phyloP scores from a whole-genome alignment of 2,113 vertebrate species.

The Pelusios castaneus region DNA sequence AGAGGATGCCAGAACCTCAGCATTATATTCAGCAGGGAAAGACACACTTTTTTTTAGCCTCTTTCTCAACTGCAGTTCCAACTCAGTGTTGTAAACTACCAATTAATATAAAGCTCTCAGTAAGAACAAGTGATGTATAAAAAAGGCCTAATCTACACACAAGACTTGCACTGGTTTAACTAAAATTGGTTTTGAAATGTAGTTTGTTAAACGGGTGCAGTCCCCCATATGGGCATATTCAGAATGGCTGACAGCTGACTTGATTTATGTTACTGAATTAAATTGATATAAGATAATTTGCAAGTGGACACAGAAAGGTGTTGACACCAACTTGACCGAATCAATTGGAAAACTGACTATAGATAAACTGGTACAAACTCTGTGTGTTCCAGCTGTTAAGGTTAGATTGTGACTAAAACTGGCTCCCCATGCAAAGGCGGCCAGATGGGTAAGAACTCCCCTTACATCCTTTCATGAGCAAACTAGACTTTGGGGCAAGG shows the following conservation, averaged over 20 bases:
- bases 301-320: not conserved
- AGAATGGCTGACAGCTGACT: conserved; percentile 20
- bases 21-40: not conserved
- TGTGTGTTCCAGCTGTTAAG: not conserved
- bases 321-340: conserved; percentile 52
- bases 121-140: not conserved
- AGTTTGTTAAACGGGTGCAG: conserved; percentile 12
- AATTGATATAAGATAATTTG: conserved; percentile 47
- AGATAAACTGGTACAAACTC: conserved; percentile 5
- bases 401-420: not conserved
- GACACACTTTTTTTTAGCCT: not conserved
- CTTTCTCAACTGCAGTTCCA: not conserved
- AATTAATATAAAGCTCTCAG: not conserved
- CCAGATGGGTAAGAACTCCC: not conserved
- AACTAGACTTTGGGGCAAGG: not conserved
- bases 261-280: conserved; percentile 40
- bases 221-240: not conserved
- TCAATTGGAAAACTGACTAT: not conserved
- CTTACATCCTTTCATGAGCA: not conserved
- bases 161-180: not conserved
- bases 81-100: not conserved
- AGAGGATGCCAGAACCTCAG: not conserved
- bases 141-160: not conserved
- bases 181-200: conserved; percentile 39
- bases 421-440: not conserved